Conservation (phyloP, 2,797 vertebrate species). For the Anniella stebbinsi region DNA sequence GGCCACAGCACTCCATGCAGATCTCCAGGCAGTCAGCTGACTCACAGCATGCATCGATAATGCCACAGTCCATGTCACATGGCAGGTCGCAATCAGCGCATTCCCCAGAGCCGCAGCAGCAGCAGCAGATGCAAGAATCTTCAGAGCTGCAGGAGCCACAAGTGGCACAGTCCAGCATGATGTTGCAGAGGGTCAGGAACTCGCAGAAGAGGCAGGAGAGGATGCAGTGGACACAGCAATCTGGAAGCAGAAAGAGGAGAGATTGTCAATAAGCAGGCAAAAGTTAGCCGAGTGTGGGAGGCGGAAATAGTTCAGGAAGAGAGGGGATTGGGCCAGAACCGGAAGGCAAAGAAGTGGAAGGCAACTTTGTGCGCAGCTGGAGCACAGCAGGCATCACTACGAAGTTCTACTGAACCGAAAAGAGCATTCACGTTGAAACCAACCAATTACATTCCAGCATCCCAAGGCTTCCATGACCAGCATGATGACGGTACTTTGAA, state of each 20-base stretch:
- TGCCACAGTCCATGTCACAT: slow-evolving; percentile 98
- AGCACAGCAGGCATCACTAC: neutral
- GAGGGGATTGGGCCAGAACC: fast-evolving
- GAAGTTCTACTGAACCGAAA: neutral
- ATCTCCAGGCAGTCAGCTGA: slow-evolving; percentile 99
- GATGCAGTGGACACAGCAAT: slow-evolving; percentile 98
- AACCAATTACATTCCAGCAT: neutral
- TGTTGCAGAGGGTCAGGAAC: slow-evolving; percentile 97
- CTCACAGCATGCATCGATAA: slow-evolving; percentile 98
- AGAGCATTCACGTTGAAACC: neutral
- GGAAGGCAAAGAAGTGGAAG: neutral
- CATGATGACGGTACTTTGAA: neutral
- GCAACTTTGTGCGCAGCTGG: neutral
- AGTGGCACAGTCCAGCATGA: slow-evolving; percentile 95
- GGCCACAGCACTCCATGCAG: slow-evolving; percentile 99
- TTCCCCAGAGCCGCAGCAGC: slow-evolving; percentile 94
- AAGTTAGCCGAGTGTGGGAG: neutral
- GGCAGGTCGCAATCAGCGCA: slow-evolving; percentile 96
- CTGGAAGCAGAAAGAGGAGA: slow-evolving; percentile 69
- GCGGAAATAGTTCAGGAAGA: neutral
- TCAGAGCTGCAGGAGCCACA: slow-evolving; percentile 94
- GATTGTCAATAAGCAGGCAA: neutral
- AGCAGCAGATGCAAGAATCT: slow-evolving; percentile 94
- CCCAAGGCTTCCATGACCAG: neutral
- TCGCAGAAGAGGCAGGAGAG: slow-evolving; percentile 98